Base-by-base conservation (phyloP, 2,888 invertebrate genomes). In the Chrysolina americana region DNA sequence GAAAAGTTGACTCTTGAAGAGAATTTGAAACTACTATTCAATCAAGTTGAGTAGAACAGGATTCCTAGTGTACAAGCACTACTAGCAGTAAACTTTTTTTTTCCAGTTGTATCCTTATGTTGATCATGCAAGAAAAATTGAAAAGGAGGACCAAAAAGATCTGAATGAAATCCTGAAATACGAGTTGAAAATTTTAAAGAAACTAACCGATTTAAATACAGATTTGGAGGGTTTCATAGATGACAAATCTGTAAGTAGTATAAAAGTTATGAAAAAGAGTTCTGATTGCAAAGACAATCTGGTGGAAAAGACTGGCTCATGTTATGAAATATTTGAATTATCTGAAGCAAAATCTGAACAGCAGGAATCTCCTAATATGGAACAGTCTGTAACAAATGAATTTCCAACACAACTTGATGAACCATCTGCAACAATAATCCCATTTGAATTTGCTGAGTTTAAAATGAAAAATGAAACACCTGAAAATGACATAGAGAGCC, bases 191-290 rank as follows among this genome's bases (percentile, higher is more conserved):
- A 62, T 78, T 47, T 65, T 76, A 41, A 75, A 76, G 23, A 73
- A 75, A 68, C 53, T 78, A 17, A 74, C 69, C n/a, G 76, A 78
- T 28, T 73, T 78, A 3, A 78, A 73, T 64, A 73, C 63, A 17
- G 56, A 73, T 41, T 72, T 78, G 68, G 78, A 78, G 62, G 62
- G 21, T 44, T 11, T 78, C 5, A 41, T 76, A 23, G 70, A 73
- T 5, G 62, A 71, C 10, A 76, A 70, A 59, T 75, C 70, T 65
- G 36, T 73, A 11, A 23, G 59, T 8, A 23, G 44, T 4, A n/a
- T 74, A 53, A 47, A 69, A 36, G 17, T 65, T 6, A 9, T 23
- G 21, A 19, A 71, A 8, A 65, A 50, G 28, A 17, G 9, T n/a
- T 15, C 13, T 28, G n/a, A 36, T n/a, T 36, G n/a, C 3, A 9